Evolutionary conservation across 2,113 vertebrate species (phyloP).

Genomic region (Coracopsis vasa): DNA sequence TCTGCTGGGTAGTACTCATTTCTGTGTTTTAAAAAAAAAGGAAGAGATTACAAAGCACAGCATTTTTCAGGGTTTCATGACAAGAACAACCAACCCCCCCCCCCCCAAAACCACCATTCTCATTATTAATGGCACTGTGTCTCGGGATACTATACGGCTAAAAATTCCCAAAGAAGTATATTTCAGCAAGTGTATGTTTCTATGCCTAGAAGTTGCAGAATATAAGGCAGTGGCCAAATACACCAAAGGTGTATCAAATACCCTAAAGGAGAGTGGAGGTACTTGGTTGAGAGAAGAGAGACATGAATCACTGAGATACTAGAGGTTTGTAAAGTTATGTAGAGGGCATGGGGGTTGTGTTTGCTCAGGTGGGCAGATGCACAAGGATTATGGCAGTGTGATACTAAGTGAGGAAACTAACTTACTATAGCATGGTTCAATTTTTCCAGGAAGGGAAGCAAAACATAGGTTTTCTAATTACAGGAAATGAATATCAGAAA

Average conservation of each 20-base stretch:
- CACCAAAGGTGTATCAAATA: background rate
- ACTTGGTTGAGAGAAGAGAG: background rate
- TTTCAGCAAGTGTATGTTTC: background rate
- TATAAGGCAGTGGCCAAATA: background rate
- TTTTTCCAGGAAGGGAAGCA: background rate
- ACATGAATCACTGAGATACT: background rate
- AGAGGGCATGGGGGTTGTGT: background rate
- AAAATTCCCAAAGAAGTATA: background rate
- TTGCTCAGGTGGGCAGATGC: background rate
- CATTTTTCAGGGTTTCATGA: background rate
- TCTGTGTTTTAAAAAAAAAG: conserved; percentile 56
- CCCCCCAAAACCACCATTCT: background rate
- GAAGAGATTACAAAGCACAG: background rate
- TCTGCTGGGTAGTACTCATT: conserved; percentile 93
- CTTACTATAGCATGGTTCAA: background rate
- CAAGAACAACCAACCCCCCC: background rate
- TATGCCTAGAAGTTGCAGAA: background rate
- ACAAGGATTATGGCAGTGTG: background rate
- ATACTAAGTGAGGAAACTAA: background rate
- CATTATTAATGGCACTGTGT: background rate
- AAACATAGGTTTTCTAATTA: background rate
- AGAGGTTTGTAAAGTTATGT: background rate
- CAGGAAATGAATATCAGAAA: background rate
- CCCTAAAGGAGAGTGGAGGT: background rate
- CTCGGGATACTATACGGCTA: background rate